Evolutionary conservation across 2,797 vertebrate genomes (phyloP), one percentile per base, ranked within the genome.

Genomic region (Ambastaia sidthimunki): DNA sequence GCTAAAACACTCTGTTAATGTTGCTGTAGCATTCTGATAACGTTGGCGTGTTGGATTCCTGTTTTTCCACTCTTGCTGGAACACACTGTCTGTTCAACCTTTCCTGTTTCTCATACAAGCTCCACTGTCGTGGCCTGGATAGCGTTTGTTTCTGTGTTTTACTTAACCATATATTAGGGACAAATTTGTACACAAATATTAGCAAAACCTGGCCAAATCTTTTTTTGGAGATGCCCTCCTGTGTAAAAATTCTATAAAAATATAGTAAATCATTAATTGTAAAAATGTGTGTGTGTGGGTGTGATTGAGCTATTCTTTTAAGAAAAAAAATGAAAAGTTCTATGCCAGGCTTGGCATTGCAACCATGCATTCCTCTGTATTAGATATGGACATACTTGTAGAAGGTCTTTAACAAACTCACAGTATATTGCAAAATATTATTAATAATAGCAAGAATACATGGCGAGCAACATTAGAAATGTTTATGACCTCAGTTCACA

Each of bases 1-100:
- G 57, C 25, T 67, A 7, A 16, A 52, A 44, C 2, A 4, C 41
- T 57, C 23, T 47, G 13, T 15, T 66, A 66, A 72, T 57, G 31
- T 66, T 63, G 47, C 37, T 80, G 59, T 15, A 55, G 44, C 18
- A 18, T 57, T 80, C 62, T 34, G n/a, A 59, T 68, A 48, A 47
- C 47, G 74, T 67, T 34, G 18, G 16, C 52, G 31, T 47, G 73
- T 54, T 81, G 48, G 77, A 85, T 87, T 85, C 85, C 83, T 85
- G 83, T 89, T 89, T 87, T 84, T 83, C 81, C 81, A 52, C 77
- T 83, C 73, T 81, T 72, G 60, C 68, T 83, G 76, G 82, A 85
- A 84, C 83, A 78, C 72, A 47, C 68, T 76, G 76, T 66, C 76
- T 69, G 25, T 62, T 79, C 63, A 74, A 78, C 34, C 57, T 83